These are phyloP conservation scores for Morpho helenor DNA, from an alignment of 2,888 invertebrate species.

Conservation along the genomic window DNA sequence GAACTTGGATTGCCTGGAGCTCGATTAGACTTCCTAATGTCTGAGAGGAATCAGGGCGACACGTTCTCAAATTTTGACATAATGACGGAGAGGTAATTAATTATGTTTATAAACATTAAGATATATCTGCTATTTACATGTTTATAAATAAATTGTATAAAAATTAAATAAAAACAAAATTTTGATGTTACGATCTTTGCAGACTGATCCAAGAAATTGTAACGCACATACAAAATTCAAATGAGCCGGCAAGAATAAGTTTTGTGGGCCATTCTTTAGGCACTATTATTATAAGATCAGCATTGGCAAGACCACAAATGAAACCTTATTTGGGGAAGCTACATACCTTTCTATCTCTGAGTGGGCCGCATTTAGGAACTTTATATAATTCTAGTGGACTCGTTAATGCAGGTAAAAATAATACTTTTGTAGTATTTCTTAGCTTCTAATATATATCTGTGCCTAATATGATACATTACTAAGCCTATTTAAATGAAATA, in stretches of 20 bases:
- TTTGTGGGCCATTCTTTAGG: conserved; percentile 98
- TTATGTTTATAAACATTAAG: not conserved
- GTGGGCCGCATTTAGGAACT: conserved; percentile 97
- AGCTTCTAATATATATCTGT: no score
- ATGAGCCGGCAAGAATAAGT: conserved; percentile 92
- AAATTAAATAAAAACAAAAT: no score
- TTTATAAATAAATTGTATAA: no score
- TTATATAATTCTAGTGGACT: conserved; percentile 97
- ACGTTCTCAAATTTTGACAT: conserved; percentile 98
- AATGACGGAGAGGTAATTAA: conserved; percentile 89
- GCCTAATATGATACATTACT: no score
- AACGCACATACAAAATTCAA: conserved; percentile 85
- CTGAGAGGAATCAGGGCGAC: conserved; percentile 96
- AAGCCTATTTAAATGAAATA: no score
- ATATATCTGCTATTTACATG: no score
- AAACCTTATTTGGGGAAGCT: conserved; percentile 90
- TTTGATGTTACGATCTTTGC: conserved; percentile 29
- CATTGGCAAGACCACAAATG: conserved; percentile 92
- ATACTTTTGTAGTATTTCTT: not conserved
- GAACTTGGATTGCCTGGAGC: conserved; percentile 95
- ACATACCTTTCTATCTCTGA: conserved; percentile 96
- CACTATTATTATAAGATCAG: conserved; percentile 96
- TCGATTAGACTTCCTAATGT: conserved; percentile 97
- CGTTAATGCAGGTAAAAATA: conserved; percentile 93
- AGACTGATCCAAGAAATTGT: conserved; percentile 95